phyloP scores from a whole-genome alignment of 2,888 invertebrate species.

The Capitulum mitella region DNA sequence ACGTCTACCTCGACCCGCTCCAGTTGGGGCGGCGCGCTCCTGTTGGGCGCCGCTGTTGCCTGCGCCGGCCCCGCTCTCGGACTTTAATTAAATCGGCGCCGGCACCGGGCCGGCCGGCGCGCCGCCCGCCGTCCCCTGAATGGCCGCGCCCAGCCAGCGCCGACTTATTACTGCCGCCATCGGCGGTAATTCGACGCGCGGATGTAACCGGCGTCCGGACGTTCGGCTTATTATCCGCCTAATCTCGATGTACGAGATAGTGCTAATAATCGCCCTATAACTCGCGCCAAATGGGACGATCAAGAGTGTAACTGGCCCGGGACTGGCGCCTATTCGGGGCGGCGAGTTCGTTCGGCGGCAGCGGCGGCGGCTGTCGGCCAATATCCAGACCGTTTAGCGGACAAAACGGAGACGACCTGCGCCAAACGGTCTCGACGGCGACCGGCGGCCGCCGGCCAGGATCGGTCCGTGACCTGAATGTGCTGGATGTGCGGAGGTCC shows the following conservation, averaged over 20 bases:
- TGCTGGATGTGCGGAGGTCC: too few species aligned
- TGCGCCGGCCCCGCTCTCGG: too few species aligned
- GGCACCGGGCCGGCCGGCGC: neutral
- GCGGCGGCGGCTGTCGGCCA: neutral
- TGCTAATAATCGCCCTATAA: neutral
- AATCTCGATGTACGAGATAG: neutral
- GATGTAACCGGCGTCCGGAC: neutral
- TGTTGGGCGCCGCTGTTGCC: too few species aligned
- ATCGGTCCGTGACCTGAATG: too few species aligned
- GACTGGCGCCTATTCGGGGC: neutral
- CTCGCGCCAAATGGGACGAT: neutral
- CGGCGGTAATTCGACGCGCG: neutral
- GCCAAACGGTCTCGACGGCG: neutral
- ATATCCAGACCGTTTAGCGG: neutral
- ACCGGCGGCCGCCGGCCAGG: too few species aligned
- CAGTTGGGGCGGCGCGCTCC: too few species aligned
- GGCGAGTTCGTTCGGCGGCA: neutral
- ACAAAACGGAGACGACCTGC: neutral
- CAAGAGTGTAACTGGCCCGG: neutral
- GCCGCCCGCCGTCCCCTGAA: neutral
- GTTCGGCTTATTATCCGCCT: neutral
- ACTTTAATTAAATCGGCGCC: neutral
- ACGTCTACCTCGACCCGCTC: too few species aligned
- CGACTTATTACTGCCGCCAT: neutral
- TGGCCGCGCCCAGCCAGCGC: neutral